Evolutionary conservation across 2,113 vertebrate species (phyloP).

Genomic region (Indicator indicator): DNA sequence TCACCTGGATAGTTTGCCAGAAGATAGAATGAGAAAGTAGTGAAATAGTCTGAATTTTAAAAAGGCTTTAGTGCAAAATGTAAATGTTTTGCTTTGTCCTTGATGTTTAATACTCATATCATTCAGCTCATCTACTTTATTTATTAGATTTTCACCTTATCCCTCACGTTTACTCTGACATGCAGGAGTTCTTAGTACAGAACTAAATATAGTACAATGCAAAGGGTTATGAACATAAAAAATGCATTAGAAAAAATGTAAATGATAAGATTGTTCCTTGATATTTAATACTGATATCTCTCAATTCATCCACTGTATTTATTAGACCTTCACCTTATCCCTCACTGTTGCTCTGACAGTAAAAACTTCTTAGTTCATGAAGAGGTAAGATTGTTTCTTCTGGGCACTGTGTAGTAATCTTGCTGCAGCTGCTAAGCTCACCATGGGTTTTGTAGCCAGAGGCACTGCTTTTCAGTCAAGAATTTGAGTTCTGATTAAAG

Average conservation of each 20-base stretch:
- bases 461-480: not conserved
- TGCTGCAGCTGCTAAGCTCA: not conserved
- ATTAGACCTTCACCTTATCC: slow-evolving; percentile 19
- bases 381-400: not conserved
- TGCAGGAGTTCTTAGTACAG: slow-evolving; percentile 41
- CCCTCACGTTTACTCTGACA: slow-evolving; percentile 29
- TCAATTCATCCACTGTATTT: slow-evolving; percentile 1
- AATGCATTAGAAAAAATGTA: slow-evolving; percentile 33
- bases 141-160: slow-evolving; percentile 49
- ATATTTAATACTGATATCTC: slow-evolving; percentile 1
- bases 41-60: not conserved
- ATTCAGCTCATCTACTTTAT: slow-evolving; percentile 42
- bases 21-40: not conserved
- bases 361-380: not conserved
- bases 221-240: slow-evolving; percentile 43
- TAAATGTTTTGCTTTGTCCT: slow-evolving; percentile 39
- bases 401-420: not conserved
- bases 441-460: not conserved
- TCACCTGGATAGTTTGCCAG: not conserved
- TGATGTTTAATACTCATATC: slow-evolving; percentile 11
- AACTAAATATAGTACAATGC: slow-evolving; percentile 41
- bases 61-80: slow-evolving; percentile 1
- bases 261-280: slow-evolving; percentile 28
- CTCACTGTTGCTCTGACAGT: not conserved
- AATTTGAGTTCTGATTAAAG: not conserved